phyloP scores from a whole-genome alignment of 1,140 invertebrate species.

The Musca domestica region DNA sequence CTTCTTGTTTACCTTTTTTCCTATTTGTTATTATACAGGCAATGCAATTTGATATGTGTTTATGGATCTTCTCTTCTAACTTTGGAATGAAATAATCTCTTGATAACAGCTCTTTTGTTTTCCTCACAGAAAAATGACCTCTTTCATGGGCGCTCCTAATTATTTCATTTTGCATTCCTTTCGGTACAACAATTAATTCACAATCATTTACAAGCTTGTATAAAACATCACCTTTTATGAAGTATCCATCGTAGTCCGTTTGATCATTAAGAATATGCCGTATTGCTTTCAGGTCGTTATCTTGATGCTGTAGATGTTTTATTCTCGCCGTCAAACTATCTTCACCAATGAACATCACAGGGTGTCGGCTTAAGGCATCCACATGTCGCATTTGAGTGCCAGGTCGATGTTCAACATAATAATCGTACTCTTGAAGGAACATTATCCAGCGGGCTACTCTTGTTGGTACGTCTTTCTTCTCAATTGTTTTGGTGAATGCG shows the following conservation, averaged over 20 bases:
- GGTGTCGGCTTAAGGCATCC: background rate
- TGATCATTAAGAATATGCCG: no score
- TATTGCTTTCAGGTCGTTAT: no score
- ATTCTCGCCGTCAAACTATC: background rate
- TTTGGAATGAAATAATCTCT: conserved; percentile 22
- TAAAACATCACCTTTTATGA: conserved; percentile 21
- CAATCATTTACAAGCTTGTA: conserved; percentile 14
- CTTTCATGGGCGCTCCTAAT: conserved; percentile 14
- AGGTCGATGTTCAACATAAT: conserved; percentile 44
- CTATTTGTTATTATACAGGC: conserved; percentile 38
- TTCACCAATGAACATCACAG: background rate
- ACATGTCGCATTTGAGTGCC: background rate
- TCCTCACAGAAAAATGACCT: conserved; percentile 18
- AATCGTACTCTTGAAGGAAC: conserved; percentile 43
- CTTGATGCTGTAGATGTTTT: background rate
- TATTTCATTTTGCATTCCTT: conserved; percentile 17
- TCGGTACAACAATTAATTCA: conserved; percentile 21
- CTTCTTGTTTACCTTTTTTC: conserved; percentile 50
- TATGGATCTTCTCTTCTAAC: conserved; percentile 27
- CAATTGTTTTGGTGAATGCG: conserved; percentile 32
- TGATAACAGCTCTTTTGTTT: conserved; percentile 10
- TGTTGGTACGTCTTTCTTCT: conserved; percentile 13
- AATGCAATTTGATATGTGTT: conserved; percentile 44
- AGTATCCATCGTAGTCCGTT: conserved; percentile 31
- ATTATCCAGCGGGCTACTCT: conserved; percentile 15